Evolutionary conservation across 2,113 vertebrate genomes (phyloP), one percentile per base, ranked within the genome.

Genomic region (Vireo altiloquus): DNA sequence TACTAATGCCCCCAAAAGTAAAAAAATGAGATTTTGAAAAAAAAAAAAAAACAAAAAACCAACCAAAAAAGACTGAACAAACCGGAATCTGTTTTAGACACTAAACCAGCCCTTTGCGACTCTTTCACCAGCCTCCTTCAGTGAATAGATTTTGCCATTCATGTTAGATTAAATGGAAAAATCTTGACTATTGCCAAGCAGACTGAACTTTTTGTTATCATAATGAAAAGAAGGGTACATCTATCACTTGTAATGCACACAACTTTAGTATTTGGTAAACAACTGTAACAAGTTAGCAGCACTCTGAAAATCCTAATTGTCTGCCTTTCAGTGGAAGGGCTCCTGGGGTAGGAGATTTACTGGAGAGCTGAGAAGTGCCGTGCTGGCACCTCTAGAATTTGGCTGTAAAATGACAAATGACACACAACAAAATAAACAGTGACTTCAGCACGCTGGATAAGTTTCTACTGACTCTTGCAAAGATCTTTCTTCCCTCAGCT

Each of bases 321-420:
- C 50, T 77, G 66, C 42, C 44, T 66, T 49, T 53, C 69, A 72
- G 16, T 4, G 30, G 76, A 69, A 88, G n/a, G 49, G 53, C 39
- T 94, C 79, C 30, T 49, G 24, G 50, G 56, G 52, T 10, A 71
- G 42, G n/a, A 69, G 31, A 71, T 88, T 82, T 69, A 17, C 27
- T 40, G 44, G 46, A 77, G 47, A 76, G 79, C 42, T 33, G 31
- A 22, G 56, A 80, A 54, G 49, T 15, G 21, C 40, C 40, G 4
- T 10, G n/a, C 31, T 94, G 82, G 68, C 52, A 10, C 56, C 71
- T 74, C 63, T 37, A 20, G 47, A 37, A 56, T 79, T 81, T 66
- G 39, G 50, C 64, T 90, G 61, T 50, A 87, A 96, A 93, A 66
- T 53, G 40, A 66, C 39, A 90, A 93, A 82, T 49, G 40, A 59